phyloP scores from a whole-genome alignment of 1,140 invertebrate species.

The Aricia agestis region DNA sequence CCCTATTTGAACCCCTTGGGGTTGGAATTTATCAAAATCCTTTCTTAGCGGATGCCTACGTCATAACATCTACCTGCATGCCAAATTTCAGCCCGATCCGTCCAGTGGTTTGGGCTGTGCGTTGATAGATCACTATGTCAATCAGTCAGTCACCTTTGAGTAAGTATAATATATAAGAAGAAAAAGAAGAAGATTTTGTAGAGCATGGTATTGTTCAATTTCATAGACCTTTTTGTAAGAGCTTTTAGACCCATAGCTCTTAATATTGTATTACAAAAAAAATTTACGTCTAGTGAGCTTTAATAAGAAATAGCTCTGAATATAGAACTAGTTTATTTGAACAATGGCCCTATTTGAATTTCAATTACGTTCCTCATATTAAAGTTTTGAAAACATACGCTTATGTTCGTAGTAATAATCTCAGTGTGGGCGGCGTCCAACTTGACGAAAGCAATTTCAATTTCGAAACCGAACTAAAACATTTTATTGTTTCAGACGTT shows the following conservation, averaged over 20 bases:
- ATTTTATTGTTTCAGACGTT: background rate
- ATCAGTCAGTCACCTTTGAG: no score
- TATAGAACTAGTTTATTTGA: background rate
- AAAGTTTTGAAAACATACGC: background rate
- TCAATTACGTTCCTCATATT: background rate
- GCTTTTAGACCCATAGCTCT: background rate
- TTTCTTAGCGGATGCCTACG: no score
- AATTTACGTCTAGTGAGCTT: background rate
- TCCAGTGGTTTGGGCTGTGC: no score
- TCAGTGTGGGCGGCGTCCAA: background rate
- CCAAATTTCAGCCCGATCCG: no score
- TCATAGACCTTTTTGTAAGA: no score
- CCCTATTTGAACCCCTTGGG: no score
- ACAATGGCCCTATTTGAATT: conserved; percentile 1
- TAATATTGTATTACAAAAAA: background rate
- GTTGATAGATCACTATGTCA: no score
- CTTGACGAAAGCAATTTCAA: background rate
- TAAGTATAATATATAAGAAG: no score
- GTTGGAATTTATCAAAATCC: no score
- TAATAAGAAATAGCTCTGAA: background rate
- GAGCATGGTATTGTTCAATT: background rate
- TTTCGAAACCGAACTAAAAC: background rate
- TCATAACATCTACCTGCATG: no score
- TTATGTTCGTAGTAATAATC: background rate
- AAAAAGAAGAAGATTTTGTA: no score